These are phyloP conservation scores for Anorthoa munda DNA, from an alignment of 2,888 invertebrate genomes.

Conservation along the genomic window DNA sequence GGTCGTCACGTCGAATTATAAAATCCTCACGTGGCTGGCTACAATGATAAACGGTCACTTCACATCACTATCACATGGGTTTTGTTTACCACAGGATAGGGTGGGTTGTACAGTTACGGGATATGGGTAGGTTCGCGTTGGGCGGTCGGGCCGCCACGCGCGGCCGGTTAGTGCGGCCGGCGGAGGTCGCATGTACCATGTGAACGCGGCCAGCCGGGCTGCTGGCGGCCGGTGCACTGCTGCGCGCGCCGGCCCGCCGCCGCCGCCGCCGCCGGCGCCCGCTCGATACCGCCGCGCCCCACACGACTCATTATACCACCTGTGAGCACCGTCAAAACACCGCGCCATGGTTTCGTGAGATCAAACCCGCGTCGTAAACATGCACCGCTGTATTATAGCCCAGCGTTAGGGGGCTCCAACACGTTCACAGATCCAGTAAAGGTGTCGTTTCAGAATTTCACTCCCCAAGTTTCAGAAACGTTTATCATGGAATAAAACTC, in stretches of 20 bases:
- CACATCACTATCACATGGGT: slow-evolving; percentile 72
- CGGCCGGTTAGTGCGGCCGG: slow-evolving; percentile 75
- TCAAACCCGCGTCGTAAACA: slow-evolving; percentile 64
- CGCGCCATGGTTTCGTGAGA: slow-evolving; percentile 79
- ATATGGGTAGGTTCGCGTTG: slow-evolving; percentile 73
- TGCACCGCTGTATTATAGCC: slow-evolving; percentile 56
- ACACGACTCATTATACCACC: slow-evolving; percentile 85
- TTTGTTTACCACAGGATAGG: slow-evolving; percentile 76
- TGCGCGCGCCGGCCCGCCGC: slow-evolving; percentile 79
- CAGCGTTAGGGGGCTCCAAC: slow-evolving; percentile 34
- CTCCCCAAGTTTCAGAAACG: slow-evolving; percentile 34
- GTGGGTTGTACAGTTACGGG: slow-evolving; percentile 63
- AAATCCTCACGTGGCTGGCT: slow-evolving; percentile 69
- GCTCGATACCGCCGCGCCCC: slow-evolving; percentile 87
- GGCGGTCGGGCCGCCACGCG: slow-evolving; percentile 78
- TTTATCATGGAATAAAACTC: slow-evolving; percentile 51
- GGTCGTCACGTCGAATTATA: slow-evolving; percentile 62
- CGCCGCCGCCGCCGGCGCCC: slow-evolving; percentile 77
- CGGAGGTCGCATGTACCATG: slow-evolving; percentile 74
- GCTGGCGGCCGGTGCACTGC: slow-evolving; percentile 80
- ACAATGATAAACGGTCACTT: slow-evolving; percentile 57
- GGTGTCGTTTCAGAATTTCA: slow-evolving; percentile 34
- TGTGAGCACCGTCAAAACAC: slow-evolving; percentile 89
- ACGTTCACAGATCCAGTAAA: slow-evolving; percentile 47
- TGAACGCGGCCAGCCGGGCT: slow-evolving; percentile 81